Base-by-base conservation (phyloP, 2,888 invertebrate genomes). In the Parnassius orleans region DNA sequence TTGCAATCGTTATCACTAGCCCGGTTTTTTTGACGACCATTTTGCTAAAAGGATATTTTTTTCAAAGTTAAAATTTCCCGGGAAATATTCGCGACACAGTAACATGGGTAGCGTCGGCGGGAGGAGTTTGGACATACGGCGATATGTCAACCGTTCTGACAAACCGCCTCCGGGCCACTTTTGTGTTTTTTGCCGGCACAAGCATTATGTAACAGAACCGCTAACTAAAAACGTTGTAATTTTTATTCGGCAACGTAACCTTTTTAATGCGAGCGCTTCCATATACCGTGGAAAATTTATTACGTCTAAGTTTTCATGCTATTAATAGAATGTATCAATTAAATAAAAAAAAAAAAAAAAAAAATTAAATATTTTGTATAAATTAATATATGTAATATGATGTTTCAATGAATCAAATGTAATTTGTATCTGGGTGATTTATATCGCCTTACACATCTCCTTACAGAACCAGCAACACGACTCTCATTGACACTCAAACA, bases 61-160 rank as follows among this genome's bases (percentile, higher is more conserved):
- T 60, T 47, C 53, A 46, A 47, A 47, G 60, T 53, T 3, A 46
- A 58, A 57, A 46, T 41, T 51, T 15, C 19, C 60, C 41, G 53
- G 56, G 48, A 11, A 44, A 55, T 55, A 55, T 55, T 55, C 55
- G 55, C 44, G 55, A 44, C 19, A 52, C 52, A 52, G 52, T 52
- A 41, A 52, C 52, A 51, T 12, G 51, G 51, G 51, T 51, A 48
- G 19, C 52, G 52, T 15, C 41, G 56, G 9, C 46, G 41, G 48
- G 47, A 33, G 59, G 64, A 70, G 74, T 70, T 66, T 15, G 56
- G 68, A 72, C 73, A 68, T 66, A 67, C 58, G 79, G 75, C 78
- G 69, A 76, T 80, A 77, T 82, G 79, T 84, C 81, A 80, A 69
- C 78, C 72, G 60, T 64, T 53, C 59, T 65, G 60, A 58, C 53